phyloP scores from a whole-genome alignment of 2,113 vertebrate genomes.

The Collichthys lucidus region DNA sequence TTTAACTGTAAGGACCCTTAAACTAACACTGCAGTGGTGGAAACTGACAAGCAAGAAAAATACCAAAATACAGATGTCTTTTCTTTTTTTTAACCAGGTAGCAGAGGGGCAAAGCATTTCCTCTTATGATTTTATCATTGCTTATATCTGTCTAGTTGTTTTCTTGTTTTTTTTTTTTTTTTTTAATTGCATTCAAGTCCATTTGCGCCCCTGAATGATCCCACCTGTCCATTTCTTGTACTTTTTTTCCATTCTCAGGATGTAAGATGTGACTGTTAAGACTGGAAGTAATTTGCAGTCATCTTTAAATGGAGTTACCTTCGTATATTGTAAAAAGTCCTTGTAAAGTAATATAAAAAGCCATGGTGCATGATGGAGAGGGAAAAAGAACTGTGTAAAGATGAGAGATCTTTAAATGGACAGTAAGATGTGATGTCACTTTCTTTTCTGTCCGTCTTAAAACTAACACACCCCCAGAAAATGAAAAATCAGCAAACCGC shows the following conservation, averaged over 20 bases:
- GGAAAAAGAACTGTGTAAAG: slow-evolving; percentile 48
- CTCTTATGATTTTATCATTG: slow-evolving; percentile 39
- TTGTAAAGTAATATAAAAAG: slow-evolving; percentile 82
- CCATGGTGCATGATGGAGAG: slow-evolving; percentile 80
- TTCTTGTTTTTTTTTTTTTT: slow-evolving; percentile 1
- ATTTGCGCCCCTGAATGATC: slow-evolving; percentile 39
- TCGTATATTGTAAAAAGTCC: slow-evolving; percentile 87
- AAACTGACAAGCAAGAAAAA: slow-evolving; percentile 31
- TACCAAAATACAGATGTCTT: slow-evolving; percentile 43
- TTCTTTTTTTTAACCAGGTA: slow-evolving; percentile 23
- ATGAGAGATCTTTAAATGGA: slow-evolving; percentile 33
- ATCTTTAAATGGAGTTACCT: slow-evolving; percentile 88
- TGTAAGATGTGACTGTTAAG: slow-evolving; percentile 88
- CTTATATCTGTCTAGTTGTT: slow-evolving; percentile 9
- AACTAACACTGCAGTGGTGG: not conserved
- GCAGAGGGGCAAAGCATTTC: slow-evolving; percentile 16
- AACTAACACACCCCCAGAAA: not conserved
- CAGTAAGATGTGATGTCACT: slow-evolving; percentile 24
- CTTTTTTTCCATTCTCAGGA: slow-evolving; percentile 89
- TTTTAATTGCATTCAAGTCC: not conserved
- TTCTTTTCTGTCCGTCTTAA: slow-evolving; percentile 37
- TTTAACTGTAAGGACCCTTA: slow-evolving; percentile 17
- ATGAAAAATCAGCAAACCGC: slow-evolving; percentile 24
- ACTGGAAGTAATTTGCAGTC: slow-evolving; percentile 83
- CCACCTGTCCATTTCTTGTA: slow-evolving; percentile 55